These are phyloP conservation scores for Sardina pilchardus DNA, from an alignment of 2,113 vertebrate genomes.

Conservation along the genomic window DNA sequence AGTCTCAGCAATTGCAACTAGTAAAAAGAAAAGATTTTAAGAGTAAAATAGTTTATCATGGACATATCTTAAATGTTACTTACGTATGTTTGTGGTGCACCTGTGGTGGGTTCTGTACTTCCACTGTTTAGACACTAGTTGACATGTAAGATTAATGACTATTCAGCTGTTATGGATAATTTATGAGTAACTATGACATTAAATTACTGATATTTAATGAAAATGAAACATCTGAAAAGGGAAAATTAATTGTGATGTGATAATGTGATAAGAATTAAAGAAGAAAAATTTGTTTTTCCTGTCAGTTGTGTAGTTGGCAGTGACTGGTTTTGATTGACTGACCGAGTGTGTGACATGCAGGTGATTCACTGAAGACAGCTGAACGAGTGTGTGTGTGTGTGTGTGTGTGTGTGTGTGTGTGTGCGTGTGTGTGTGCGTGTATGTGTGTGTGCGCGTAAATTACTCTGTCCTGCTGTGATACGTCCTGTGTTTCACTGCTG, in stretches of 20 bases:
- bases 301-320: slow-evolving; percentile 41
- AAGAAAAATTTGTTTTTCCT: slow-evolving; percentile 21
- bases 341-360: slow-evolving; percentile 44
- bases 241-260: slow-evolving; percentile 41
- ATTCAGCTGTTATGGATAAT: slow-evolving; percentile 67
- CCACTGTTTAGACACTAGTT: slow-evolving; percentile 64
- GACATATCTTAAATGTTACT: slow-evolving; percentile 58
- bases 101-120: slow-evolving; percentile 64
- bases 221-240: slow-evolving; percentile 25
- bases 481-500: slow-evolving; percentile 52
- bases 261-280: background rate
- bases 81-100: slow-evolving; percentile 70
- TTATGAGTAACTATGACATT: slow-evolving; percentile 50
- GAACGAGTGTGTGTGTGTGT: slow-evolving; percentile 34
- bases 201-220: slow-evolving; percentile 35
- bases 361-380: background rate
- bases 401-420: slow-evolving; percentile 40
- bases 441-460: slow-evolving; percentile 28
- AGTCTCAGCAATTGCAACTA: slow-evolving; percentile 47
- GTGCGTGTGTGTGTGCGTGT: slow-evolving; percentile 37
- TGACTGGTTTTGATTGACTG: no score
- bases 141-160: slow-evolving; percentile 59
- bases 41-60: slow-evolving; percentile 57
- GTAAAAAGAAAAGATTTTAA: slow-evolving; percentile 54
- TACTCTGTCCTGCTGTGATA: slow-evolving; percentile 28